phyloP scores from a whole-genome alignment of 2,113 vertebrate species.

The Turnix velox region DNA sequence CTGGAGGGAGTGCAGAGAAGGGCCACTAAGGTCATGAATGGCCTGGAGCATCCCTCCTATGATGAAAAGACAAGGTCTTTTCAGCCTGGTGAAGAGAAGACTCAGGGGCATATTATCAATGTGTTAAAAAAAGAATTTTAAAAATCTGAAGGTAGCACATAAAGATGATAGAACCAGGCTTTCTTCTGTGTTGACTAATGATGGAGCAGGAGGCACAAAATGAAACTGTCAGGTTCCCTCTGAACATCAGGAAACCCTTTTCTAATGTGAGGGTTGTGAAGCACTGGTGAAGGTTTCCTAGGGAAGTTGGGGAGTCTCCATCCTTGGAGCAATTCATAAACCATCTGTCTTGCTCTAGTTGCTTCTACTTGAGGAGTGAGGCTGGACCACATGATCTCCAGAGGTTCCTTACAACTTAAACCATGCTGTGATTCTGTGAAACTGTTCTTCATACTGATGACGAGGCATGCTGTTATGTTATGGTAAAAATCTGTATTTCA shows the following conservation, averaged over 20 bases:
- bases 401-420: not conserved
- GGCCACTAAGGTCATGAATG: not conserved
- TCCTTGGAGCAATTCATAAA: not conserved
- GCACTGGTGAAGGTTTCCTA: not conserved
- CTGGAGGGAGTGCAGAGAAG: not conserved
- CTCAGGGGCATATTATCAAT: not conserved
- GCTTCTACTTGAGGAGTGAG: not conserved
- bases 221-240: not conserved
- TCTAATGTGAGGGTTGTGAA: not conserved
- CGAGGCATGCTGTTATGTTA: not conserved
- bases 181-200: not conserved
- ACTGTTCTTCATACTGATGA: not conserved
- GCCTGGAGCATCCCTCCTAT: not conserved
- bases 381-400: not conserved
- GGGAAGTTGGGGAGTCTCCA: accelerated
- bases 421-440: not conserved
- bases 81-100: not conserved
- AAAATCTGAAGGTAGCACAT: not conserved
- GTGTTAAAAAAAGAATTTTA: not conserved
- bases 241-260: not conserved
- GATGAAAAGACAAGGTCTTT: not conserved
- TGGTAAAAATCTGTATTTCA: not conserved
- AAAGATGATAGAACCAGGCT: not conserved
- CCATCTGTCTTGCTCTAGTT: not conserved
- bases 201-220: not conserved